Evolutionary conservation across 2,113 vertebrate species (phyloP), one percentile per base, ranked within the genome.

Genomic region (Pavo muticus): DNA sequence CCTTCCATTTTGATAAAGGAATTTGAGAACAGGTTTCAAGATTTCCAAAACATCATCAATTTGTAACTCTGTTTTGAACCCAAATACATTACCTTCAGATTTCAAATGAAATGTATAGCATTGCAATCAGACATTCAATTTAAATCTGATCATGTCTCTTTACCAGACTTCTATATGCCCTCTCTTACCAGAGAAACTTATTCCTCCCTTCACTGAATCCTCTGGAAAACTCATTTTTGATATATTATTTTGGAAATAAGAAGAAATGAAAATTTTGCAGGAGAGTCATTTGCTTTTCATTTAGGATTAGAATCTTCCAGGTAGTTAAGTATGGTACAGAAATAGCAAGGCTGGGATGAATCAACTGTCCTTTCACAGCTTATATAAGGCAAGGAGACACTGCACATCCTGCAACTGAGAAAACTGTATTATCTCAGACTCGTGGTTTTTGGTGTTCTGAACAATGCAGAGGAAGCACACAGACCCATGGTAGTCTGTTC

Each of bases 291-390:
- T 10, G 19, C 56, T 94, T 80, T 87, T 86, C 20, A 60, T 89
- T 93, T 86, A 80, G 68, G 42, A 64, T 82, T 92, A 80, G 78
- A 76, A 71, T 84, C 48, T 91, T 32, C 19, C 35, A 73, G 54
- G 78, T 83, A 61, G n/a, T 80, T 73, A 37, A 76, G 37, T 0
- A 0, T 47, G 37, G 17, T 75, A 60, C 73, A 89, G 77, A 93
- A 94, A 88, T 52, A 92, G 24, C 48, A 64, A 74, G 44, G 2
- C 67, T 79, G 44, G 14, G 47, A 69, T 84, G 78, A 87, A 69
- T 74, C n/a, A 42, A 29, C 71, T 30, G 19, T 75, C 59, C 64
- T 73, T 73, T 91, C 63, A 24, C 61, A 68, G 23, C 32, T 94
- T 94, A 74, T 32, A 19, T 91, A 85, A 94, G 30, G 8, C 10